Evolutionary conservation across 2,888 invertebrate genomes (phyloP), one percentile per base, ranked within the genome.

Genomic region (Phyllotreta striolata): DNA sequence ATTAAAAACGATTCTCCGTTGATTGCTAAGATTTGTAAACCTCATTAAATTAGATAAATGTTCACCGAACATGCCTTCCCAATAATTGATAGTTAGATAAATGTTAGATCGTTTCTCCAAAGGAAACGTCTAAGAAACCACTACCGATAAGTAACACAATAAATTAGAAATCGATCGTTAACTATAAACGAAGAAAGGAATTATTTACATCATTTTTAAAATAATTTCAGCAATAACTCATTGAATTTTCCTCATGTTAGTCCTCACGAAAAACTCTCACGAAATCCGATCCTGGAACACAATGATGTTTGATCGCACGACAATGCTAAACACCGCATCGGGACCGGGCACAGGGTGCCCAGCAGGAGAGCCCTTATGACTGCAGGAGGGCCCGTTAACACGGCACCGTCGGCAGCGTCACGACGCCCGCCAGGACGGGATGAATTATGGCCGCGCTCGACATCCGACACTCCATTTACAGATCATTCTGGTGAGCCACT

Each of bases 391-490:
- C 59, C 74, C 73, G 76, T 77, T 77, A 75, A 77, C 78, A 76
- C 77, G 76, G 77, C 73, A 68, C 72, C 73, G 73, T 71, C 68
- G 74, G 52, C 37, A 44, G 24, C 63, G 65, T 65, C 65, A 46
- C 39, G 65, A 62, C 61, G 62, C 52, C 35, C 58, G 62, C 65
- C 62, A 57, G 62, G 58, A 55, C 67, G 69, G 70, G 61, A 80
- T 85, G 84, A 85, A 79, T 85, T 85, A 85, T 84, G 81, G 82
- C 78, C 79, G 77, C 77, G 76, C 81, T 78, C 78, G 81, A 80
- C 79, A 78, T 79, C 81, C 81, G 82, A 81, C 82, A 84, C 84
- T 84, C 84, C 84, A 84, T 85, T 85, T 84, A 84, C 84, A 84
- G 84, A 84, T 83, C 83, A 84, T 85, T 84, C 83, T 82, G 83